phyloP scores from a whole-genome alignment of 2,797 vertebrate genomes.

The Phoxinus dragarum region DNA sequence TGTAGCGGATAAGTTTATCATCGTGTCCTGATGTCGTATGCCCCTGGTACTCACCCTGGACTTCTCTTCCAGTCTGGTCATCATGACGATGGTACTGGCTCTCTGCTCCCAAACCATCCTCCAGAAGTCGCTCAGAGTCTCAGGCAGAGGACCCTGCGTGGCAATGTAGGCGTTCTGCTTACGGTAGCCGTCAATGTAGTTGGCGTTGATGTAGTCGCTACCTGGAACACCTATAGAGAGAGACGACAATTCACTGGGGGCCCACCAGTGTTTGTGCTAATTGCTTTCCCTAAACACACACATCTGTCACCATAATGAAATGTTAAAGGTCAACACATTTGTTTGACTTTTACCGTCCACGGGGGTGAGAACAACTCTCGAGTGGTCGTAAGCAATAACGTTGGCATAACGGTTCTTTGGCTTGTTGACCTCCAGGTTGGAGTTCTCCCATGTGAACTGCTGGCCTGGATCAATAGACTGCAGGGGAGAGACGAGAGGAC shows the following conservation, averaged over 20 bases:
- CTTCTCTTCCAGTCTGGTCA: slow-evolving; percentile 96
- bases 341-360: slow-evolving; percentile 86
- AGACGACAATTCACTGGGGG: slow-evolving; percentile 8
- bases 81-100: slow-evolving; percentile 92
- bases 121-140: slow-evolving; percentile 97
- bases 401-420: slow-evolving; percentile 99
- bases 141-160: slow-evolving; percentile 91
- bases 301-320: slow-evolving; percentile 35
- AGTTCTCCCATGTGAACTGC: slow-evolving; percentile 98
- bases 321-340: slow-evolving; percentile 35
- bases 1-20: not conserved
- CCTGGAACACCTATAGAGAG: slow-evolving; percentile 84
- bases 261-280: slow-evolving; percentile 6
- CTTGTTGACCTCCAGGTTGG: slow-evolving; percentile 97
- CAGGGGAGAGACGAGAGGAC: slow-evolving; percentile 31
- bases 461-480: slow-evolving; percentile 95
- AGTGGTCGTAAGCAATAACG: slow-evolving; percentile 96
- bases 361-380: slow-evolving; percentile 90
- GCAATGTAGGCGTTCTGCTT: slow-evolving; percentile 97
- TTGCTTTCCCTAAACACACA: slow-evolving; percentile 18
- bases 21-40: not conserved
- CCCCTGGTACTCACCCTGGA: slow-evolving; percentile 83
- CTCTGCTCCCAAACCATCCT: slow-evolving; percentile 98
- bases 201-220: slow-evolving; percentile 94
- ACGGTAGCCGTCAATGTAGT: slow-evolving; percentile 96